These are phyloP conservation scores for Pteronura brasiliensis DNA, from an alignment of 2,113 vertebrate species.

Conservation along the genomic window DNA sequence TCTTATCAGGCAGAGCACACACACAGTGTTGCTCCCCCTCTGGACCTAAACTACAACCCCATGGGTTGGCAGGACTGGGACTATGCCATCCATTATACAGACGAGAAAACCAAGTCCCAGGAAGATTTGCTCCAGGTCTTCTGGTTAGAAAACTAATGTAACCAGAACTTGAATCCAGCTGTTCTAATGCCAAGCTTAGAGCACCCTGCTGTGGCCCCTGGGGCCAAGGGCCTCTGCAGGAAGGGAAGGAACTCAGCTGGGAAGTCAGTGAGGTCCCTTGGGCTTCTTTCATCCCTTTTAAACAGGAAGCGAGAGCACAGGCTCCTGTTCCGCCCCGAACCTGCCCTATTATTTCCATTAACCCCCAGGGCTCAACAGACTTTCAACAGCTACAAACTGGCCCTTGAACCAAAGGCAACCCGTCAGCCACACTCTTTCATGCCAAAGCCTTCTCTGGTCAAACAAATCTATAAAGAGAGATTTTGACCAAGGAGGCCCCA, in stretches of 20 bases:
- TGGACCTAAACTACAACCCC: not conserved
- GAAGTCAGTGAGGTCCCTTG: not conserved
- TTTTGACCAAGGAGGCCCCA: not conserved
- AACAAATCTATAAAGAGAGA: conserved; percentile 27
- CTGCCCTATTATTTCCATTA: not conserved
- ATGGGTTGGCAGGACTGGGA: too few species aligned
- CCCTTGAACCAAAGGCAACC: not conserved
- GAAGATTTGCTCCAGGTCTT: not conserved
- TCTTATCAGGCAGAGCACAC: not conserved
- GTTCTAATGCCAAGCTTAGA: not conserved
- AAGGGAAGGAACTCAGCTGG: not conserved
- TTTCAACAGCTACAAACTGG: not conserved
- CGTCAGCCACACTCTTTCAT: not conserved
- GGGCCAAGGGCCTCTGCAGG: not conserved
- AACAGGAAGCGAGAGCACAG: not conserved
- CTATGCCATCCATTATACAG: not conserved
- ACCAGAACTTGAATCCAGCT: not conserved
- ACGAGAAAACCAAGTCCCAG: not conserved
- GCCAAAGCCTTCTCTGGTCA: not conserved
- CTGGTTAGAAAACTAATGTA: not conserved
- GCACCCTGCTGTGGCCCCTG: not conserved
- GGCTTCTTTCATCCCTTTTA: not conserved
- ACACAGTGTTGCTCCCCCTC: not conserved
- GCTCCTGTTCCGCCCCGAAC: not conserved
- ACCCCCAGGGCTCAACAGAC: not conserved